Evolutionary conservation across 2,113 vertebrate species (phyloP), one percentile per base, ranked within the genome.

Genomic region (Motacilla alba): DNA sequence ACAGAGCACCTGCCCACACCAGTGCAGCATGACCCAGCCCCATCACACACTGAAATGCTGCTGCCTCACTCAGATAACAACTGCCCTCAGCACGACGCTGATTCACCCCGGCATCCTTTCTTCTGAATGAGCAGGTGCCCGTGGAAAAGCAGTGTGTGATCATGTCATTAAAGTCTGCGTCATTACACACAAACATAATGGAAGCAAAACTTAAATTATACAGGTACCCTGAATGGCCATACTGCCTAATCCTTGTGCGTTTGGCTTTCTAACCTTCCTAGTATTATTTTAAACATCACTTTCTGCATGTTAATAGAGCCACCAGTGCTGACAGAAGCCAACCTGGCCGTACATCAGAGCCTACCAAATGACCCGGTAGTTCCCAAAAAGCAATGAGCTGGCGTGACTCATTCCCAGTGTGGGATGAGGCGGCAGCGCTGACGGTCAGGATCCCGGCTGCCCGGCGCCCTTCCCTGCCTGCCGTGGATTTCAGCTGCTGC

Each of bases 61-160:
- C 75, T 2, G 14, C 93, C 83, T 94, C 13, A 4, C 52, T 84
- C 87, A n/a, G 74, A 28, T 85, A 96, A 96, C 82, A 68, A 91
- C 87, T 1, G 9, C 90, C 85, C 41, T 66, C 22, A 33, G 74
- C 75, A 18, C 1, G 2, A 62, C 2, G 3, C 94, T 95, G 95
- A 97, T 87, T 96, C 95, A 97, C 55, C 77, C 88, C 23, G 0
- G 37, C 70, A 93, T 15, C 89, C 83, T 92, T 72, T 92, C 67
- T 92, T 75, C 83, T 75, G 91, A 94, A 97, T 76, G 91, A 97
- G 95, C 93, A 97, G 93, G 86, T 95, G 94, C 93, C 0, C 1
- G 68, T 78, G 80, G 73, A 96, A 80, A 82, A 81, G 53, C 73
- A 59, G 76, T 12, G 41, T 19, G 64, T 35, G 86, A 90, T 22